Base-by-base conservation (phyloP, 2,888 invertebrate species). In the Laothoe populi region DNA sequence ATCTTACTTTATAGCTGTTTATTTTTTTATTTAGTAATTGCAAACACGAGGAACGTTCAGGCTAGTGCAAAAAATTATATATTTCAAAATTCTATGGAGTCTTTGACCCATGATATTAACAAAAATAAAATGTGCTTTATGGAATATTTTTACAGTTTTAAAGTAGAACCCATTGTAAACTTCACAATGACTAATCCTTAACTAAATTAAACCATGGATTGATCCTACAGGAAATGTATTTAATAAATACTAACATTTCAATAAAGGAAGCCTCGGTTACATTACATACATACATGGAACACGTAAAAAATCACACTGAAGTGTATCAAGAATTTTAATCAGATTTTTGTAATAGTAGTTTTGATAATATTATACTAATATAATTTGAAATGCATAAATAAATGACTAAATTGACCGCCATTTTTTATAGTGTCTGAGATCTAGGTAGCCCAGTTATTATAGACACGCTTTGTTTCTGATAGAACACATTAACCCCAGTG, bases 181-280 rank as follows among this genome's bases (percentile, higher is more conserved):
- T 11, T 53, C 3, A 53, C 35, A 53, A 19, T 31, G 7, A 48
- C 7, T 19, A 31, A 19, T 10, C 31, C 19, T 53, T 35, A 53
- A 31, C 19, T 53, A 21, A 53, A 49, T 26, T 19, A 44, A 44
- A 35, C 35, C 19, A 10, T 19, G 16, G 8, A 53, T 35, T 35
- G 35, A 35, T 53, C 35, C 35, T 19, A 53, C 53, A 19, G 26
- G 35, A 53, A 53, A 53, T 53, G 53, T 35, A 53, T 53, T 53
- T 53, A 53, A 53, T 53, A 53, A 31, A 53, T 1, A 19, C 19
- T 53, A 35, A 35, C 31, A 35, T 53, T 49, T 53, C 19, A 19
- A 19, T 53, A 53, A 35, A 31, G 35, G 53, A 53, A 53, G 53
- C 53, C 19, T 53, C 53, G 19, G 19, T 35, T 53, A 53, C 19